Percentiles rank a stretch among this genome's conserved stretches.
Conservation (phyloP, 2,797 vertebrate genomes). For the Loriculus beryllinus region DNA sequence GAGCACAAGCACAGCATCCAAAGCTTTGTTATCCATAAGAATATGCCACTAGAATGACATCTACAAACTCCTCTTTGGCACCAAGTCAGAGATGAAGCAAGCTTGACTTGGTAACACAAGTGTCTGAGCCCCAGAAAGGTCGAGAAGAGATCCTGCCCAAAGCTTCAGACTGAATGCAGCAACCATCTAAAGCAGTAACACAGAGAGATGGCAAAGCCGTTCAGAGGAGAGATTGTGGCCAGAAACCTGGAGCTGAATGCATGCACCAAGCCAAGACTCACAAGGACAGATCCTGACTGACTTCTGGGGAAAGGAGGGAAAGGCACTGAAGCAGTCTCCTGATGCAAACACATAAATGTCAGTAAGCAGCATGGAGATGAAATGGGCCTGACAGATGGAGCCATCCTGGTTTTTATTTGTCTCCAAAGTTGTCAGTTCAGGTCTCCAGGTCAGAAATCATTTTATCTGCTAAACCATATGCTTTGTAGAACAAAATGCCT, state of each 20-base stretch:
- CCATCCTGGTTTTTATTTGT: constrained; percentile 66
- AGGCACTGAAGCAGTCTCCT: neutral
- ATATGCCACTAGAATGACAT: neutral
- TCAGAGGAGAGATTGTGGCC: neutral
- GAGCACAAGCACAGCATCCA: neutral
- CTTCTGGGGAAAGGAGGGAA: neutral
- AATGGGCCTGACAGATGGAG: constrained; percentile 63
- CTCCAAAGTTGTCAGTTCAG: constrained; percentile 74
- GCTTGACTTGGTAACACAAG: neutral
- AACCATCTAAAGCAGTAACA: neutral
- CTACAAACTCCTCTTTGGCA: neutral
- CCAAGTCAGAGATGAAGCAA: neutral
- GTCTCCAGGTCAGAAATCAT: constrained; percentile 77
- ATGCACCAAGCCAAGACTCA: neutral
- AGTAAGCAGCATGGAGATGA: constrained; percentile 19
- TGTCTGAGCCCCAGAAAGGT: neutral
- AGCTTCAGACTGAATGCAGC: neutral
- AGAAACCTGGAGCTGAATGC: neutral
- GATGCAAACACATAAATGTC: constrained; percentile 21
- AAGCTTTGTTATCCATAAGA: neutral
- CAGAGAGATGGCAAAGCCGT: neutral
- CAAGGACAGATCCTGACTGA: neutral
- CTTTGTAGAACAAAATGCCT: constrained; percentile 74
- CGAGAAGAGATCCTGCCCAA: neutral
- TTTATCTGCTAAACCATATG: constrained; percentile 76